Evolutionary conservation across 2,113 vertebrate genomes (phyloP), one percentile per base, ranked within the genome.

Genomic region (Isurus oxyrinchus): DNA sequence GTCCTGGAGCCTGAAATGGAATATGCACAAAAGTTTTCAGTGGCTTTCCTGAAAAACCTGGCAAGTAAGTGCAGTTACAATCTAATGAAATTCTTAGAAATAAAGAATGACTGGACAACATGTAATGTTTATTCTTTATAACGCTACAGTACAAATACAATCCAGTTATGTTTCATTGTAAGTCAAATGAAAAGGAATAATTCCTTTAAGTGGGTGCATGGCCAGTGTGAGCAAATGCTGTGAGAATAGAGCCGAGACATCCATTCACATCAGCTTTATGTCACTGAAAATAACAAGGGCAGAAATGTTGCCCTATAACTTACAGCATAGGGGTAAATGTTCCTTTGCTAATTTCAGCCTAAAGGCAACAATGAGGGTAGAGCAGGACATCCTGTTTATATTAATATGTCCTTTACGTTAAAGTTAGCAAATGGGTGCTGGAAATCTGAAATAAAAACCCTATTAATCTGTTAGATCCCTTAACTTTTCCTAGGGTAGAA

Each of bases 1-100:
- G 97, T 97, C 69, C 97, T 97, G 25, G 97, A 97, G 59, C 96
- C 97, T 31, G 97, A 98, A 63, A 97, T 97, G 95, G 96, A 93
- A 35, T 98, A 98, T 0, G 96, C 96, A n/a, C 96, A 97, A 94
- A 97, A 97, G 96, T 98, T 98, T 95, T 63, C 96, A 59, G 97
- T 97, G 67, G 96, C 97, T 7, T 98, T 98, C 61, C 90, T 98
- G 49, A 96, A 44, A 66, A 97, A 97, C 0, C 0, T 98, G 96
- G 97, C 97, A 59, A 97, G 98, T 98, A 97, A 98, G 98, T 98
- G 94, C n/a, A 72, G 2, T 53, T 53, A 7, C 1, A 44, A 84
- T n/a, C 16, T 84, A 44, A 84, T 76, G 81, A 84, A 84, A 84
- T 16, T 8, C 57, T 27, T 35, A 5, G 2, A 91, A 5, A 59